phyloP scores from a whole-genome alignment of 1,140 invertebrate species.

The Phymorhynchus buccinoides region DNA sequence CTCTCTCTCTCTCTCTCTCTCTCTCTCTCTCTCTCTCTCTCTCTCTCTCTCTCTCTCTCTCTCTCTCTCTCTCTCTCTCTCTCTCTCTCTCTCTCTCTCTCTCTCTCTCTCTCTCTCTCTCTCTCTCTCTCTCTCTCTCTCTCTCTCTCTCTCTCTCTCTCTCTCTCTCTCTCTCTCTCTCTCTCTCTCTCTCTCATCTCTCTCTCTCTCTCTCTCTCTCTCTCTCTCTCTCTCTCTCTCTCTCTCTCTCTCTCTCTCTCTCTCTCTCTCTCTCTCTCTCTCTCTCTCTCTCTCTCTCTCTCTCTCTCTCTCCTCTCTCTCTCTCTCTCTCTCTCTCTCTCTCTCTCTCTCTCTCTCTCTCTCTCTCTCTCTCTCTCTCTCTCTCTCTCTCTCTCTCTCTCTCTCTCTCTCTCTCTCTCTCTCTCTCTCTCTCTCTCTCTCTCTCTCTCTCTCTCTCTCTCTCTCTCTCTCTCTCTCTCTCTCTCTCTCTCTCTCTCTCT shows the following conservation, averaged over 20 bases:
- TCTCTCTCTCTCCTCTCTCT: not conserved
- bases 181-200: not conserved
- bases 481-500: too few species aligned
- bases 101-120: slow-evolving; percentile 24
- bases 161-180: not conserved
- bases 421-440: not conserved
- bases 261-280: slow-evolving; percentile 19
- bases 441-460: not conserved
- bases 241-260: slow-evolving; percentile 12
- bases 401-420: slow-evolving; percentile 5
- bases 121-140: slow-evolving; percentile 18
- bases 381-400: slow-evolving; percentile 7
- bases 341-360: slow-evolving; percentile 10
- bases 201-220: not conserved
- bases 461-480: not conserved
- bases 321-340: slow-evolving; percentile 6
- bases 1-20: too few species aligned
- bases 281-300: slow-evolving; percentile 3
- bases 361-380: not conserved
- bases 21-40: too few species aligned
- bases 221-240: slow-evolving; percentile 4
- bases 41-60: not conserved
- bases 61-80: not conserved
- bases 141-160: slow-evolving; percentile 1
- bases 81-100: too few species aligned